Base-by-base conservation (phyloP, 2,797 vertebrate genomes). In the Eremophila alpestris region DNA sequence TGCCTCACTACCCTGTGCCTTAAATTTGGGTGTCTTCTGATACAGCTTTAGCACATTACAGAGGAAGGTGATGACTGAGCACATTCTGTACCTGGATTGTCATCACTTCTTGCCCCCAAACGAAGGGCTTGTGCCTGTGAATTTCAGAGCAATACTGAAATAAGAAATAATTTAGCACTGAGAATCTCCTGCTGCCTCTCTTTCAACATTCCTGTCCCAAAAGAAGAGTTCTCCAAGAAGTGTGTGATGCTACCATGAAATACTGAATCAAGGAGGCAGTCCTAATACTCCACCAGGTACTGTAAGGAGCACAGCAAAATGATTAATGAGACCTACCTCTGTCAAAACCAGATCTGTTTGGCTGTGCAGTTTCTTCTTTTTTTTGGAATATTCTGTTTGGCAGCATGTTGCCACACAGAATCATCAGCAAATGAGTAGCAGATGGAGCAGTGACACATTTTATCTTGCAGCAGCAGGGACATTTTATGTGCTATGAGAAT, bases 361-460 rank as follows among this genome's bases (percentile, higher is more conserved):
- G 55, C 64, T 88, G 88, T 89, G 76, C 9, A 68, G 52, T 91
- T 94, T 87, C 85, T 83, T 89, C 84, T 36, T 36, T 94, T 36
- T 94, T 96, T 92, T 88, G 55, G 85, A 96, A 76, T 94, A 70
- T 97, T 95, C 88, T 85, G 59, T 88, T 97, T 84, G 12, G 49
- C 32, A 84, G 89, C 97, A 88, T 73, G 41, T 87, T 95, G 55
- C 86, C 9, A 2, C 89, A 84, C 62, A 94, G 96, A 63, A 90
- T 89, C 63, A 92, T 79, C 77, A 76, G 95, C 79, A 86, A 97
- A 95, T 75, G 91, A 94, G 92, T 56, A 97, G 92, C 97, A 98
- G 96, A 97, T 97, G 97, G 97, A 96, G 86, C 63, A 93, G 77
- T 95, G 96, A 96, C 92, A 96, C 59, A 92, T 94, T 97, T 94